phyloP scores from a whole-genome alignment of 2,113 vertebrate species.

The Apodemus speciosus region DNA sequence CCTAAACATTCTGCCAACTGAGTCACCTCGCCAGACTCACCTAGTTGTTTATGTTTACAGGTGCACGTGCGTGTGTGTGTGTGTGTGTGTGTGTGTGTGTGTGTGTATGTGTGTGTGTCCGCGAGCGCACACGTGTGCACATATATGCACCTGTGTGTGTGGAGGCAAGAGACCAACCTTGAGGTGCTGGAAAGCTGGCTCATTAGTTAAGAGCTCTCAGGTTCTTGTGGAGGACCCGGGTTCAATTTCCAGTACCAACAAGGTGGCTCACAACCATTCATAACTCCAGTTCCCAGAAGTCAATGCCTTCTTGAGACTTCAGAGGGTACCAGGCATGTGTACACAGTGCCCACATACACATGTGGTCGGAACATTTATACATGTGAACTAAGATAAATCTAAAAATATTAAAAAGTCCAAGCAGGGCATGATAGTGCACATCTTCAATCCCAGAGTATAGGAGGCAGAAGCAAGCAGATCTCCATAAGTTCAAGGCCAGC shows the following conservation, averaged over 20 bases:
- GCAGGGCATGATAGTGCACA: not conserved
- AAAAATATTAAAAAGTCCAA: not conserved
- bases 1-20: not conserved
- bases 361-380: not conserved
- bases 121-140: no score
- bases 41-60: not conserved
- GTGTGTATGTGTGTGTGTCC: not conserved
- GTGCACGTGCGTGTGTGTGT: no score
- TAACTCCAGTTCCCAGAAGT: not conserved
- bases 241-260: not conserved
- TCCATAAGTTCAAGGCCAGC: not conserved
- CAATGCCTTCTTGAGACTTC: not conserved
- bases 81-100: not conserved
- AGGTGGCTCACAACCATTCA: not conserved
- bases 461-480: not conserved
- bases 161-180: not conserved
- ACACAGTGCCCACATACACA: not conserved
- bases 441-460: not conserved
- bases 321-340: not conserved
- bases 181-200: not conserved
- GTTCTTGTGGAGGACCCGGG: not conserved
- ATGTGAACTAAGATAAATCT: not conserved
- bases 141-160: not conserved
- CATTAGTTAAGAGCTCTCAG: not conserved
- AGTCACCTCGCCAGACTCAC: not conserved